Percentiles rank a stretch among this genome's conserved stretches.
phyloP scores from a whole-genome alignment of 2,113 vertebrate genomes.

The Grammomys surdaster region DNA sequence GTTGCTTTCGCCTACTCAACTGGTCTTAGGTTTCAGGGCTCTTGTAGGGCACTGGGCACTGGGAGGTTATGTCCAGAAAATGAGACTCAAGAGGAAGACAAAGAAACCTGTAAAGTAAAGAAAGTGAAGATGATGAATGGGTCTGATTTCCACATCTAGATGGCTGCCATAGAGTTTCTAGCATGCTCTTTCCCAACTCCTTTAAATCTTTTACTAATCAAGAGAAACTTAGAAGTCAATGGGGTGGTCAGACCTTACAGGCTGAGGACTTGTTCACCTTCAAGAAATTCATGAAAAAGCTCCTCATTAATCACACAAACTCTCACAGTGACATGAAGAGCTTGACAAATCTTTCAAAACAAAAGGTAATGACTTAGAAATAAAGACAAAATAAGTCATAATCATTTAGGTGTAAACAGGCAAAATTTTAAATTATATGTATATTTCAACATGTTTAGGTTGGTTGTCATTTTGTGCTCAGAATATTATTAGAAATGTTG shows the following conservation, averaged over 20 bases:
- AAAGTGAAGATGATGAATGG: slow-evolving; percentile 10
- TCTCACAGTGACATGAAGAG: slow-evolving; percentile 83
- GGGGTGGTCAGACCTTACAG: slow-evolving; percentile 88
- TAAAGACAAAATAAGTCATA: background rate
- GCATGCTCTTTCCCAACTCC: background rate
- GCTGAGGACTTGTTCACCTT: slow-evolving; percentile 89
- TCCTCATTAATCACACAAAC: slow-evolving; percentile 82
- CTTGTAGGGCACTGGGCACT: slow-evolving; percentile 30
- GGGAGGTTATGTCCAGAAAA: slow-evolving; percentile 60
- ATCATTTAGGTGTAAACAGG: background rate
- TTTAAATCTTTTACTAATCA: slow-evolving; percentile 46
- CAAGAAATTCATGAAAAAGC: slow-evolving; percentile 87
- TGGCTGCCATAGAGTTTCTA: slow-evolving; percentile 68
- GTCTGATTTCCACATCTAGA: background rate
- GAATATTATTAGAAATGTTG: background rate
- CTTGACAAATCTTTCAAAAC: slow-evolving; percentile 85
- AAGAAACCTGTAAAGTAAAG: slow-evolving; percentile 65
- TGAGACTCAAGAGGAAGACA: slow-evolving; percentile 48
- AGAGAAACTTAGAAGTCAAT: slow-evolving; percentile 66
- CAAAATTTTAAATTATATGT: background rate
- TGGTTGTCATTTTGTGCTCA: background rate
- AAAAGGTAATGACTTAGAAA: slow-evolving; percentile 88
- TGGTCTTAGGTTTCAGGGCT: slow-evolving; percentile 5
- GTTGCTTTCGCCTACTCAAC: background rate
- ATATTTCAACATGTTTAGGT: background rate